A percentile compares a stretch with the other conserved stretches of the same genome.
These are phyloP conservation scores for Cirrhinus molitorella DNA, from an alignment of 2,797 vertebrate genomes.

Conservation along the genomic window DNA sequence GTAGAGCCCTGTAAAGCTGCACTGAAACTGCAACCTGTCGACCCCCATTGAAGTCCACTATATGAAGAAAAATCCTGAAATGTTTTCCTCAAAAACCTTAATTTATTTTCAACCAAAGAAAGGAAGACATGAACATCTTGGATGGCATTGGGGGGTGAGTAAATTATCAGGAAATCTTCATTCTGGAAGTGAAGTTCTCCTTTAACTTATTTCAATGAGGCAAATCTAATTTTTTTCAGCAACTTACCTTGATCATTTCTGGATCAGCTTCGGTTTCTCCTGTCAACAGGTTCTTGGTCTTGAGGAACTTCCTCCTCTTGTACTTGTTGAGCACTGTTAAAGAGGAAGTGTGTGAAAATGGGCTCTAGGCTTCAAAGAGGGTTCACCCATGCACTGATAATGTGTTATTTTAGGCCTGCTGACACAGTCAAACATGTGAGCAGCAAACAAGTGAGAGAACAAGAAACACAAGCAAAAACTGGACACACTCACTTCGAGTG, in stretches of 20 bases:
- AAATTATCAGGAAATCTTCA: too few relatives aligned
- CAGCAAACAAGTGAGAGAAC: not conserved
- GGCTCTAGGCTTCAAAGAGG: not conserved
- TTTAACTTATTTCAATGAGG: not conserved
- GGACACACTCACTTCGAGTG: constrained; percentile 84
- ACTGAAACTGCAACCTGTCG: too few relatives aligned
- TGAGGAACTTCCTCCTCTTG: constrained; percentile 91
- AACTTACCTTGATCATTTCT: constrained; percentile 86
- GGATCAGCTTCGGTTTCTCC: constrained; percentile 95
- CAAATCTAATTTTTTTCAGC: not conserved
- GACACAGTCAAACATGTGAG: not conserved
- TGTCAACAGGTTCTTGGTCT: constrained; percentile 95
- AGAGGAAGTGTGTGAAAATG: not conserved
- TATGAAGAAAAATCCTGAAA: too few relatives aligned
- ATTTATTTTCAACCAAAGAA: too few relatives aligned
- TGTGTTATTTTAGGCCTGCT: constrained; percentile 9
- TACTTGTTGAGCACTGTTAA: constrained; percentile 94
- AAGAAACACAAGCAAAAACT: not conserved
- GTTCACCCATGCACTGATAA: constrained; percentile 25
- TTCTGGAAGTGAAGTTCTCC: too few relatives aligned
- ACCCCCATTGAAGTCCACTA: too few relatives aligned
- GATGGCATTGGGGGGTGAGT: too few relatives aligned
- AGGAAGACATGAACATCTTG: too few relatives aligned
- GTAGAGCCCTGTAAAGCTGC: too few relatives aligned
- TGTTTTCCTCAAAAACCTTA: too few relatives aligned